Evolutionary conservation across 2,797 vertebrate genomes (phyloP), one percentile per base, ranked within the genome.

Genomic region (Decapterus maruadsi): DNA sequence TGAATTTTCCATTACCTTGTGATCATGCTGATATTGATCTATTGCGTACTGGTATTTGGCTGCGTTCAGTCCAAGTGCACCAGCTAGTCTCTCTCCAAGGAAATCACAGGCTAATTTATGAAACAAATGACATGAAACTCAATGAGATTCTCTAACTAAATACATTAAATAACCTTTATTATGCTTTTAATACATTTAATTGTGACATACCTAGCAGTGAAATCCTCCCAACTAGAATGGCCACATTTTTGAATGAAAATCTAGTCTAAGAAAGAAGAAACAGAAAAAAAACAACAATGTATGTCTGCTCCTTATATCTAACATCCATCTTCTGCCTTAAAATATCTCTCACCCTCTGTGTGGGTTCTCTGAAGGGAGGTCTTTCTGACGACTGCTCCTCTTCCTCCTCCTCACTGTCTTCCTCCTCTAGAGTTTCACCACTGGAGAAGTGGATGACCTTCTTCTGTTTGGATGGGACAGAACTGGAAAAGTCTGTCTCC

Each of bases 31-130:
- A 61, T 93, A 81, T 65, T 93, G 92, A 50, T 96, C 91, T 53
- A 94, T 81, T 38, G 94, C 87, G 1, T 94, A 94, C 77, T 96
- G 95, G 78, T 95, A 95, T 85, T 95, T 96, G 48, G 95, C 90
- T 65, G 91, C 68, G 4, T 78, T 92, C 29, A 97, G 90, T 75
- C 95, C 95, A 42, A 96, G 92, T 6, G 92, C 73, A 10, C 58
- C 59, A 36, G 94, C 94, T n/a, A 95, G 76, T 70, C 85, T 93
- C 51, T 83, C 94, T 43, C 95, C 94, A 12, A 96, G 86, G 68
- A 94, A 95, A 74, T 97, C 95, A 81, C 94, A 96, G 31, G 85
- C 95, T 96, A 34, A 53, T 75, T 60, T 77, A 46, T 29, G 31
- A 71, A 54, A 84, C 0, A 73, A 55, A 26, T 26, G 1, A 74